Percentiles rank a stretch among this genome's conserved stretches.
phyloP scores from a whole-genome alignment of 2,113 vertebrate species.

The Oryzias javanicus region DNA sequence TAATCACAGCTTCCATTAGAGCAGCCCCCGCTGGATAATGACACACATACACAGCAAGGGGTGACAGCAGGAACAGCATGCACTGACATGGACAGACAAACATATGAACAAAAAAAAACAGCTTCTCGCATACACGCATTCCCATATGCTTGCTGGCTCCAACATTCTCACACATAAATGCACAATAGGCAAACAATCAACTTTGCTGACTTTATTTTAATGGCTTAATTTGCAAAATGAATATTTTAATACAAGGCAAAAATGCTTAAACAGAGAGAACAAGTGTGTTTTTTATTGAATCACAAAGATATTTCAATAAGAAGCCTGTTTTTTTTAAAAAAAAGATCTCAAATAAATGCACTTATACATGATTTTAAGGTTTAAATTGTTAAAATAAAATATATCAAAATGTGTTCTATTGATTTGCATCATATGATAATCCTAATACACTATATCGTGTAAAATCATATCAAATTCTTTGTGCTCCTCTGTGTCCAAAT shows the following conservation, averaged over 20 bases:
- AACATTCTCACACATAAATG: slow-evolving; percentile 26
- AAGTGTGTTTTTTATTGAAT: not conserved
- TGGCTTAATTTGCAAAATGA: slow-evolving; percentile 1
- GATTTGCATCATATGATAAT: not conserved
- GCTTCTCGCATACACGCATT: slow-evolving; percentile 36
- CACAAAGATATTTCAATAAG: too few relatives aligned
- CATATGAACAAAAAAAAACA: slow-evolving; percentile 57
- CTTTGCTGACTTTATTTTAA: slow-evolving; percentile 6
- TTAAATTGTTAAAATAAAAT: too few relatives aligned
- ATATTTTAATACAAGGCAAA: not conserved
- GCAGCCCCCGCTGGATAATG: slow-evolving; percentile 74
- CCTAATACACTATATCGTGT: not conserved
- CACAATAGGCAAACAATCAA: slow-evolving; percentile 18
- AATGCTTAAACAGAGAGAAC: not conserved
- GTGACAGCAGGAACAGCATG: slow-evolving; percentile 71
- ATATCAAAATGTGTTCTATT: too few relatives aligned
- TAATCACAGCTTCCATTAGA: slow-evolving; percentile 79
- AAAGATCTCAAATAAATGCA: too few relatives aligned
- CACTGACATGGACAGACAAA: slow-evolving; percentile 68
- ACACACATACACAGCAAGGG: slow-evolving; percentile 73
- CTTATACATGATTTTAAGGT: too few relatives aligned
- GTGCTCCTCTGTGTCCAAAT: not conserved
- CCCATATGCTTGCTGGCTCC: slow-evolving; percentile 25
- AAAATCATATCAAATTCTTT: not conserved
- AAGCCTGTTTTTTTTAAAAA: too few relatives aligned